Conservation (phyloP, 1,140 invertebrate genomes). For the Drosophila bifasciata region DNA sequence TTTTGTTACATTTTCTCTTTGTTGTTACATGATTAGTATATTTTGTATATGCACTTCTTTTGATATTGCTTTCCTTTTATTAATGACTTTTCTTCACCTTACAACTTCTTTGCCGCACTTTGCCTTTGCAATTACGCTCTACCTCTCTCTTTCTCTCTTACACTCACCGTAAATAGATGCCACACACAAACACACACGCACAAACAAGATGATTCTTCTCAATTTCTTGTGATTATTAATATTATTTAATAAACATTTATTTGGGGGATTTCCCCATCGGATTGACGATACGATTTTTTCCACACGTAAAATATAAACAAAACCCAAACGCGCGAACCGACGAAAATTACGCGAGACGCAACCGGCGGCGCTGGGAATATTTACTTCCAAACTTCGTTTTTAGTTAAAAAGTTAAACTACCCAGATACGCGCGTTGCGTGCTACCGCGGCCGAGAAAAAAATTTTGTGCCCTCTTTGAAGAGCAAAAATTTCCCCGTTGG, state of each 20-base stretch:
- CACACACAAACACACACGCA: constrained; percentile 31
- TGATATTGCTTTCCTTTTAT: constrained; percentile 59
- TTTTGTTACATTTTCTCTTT: constrained; percentile 8
- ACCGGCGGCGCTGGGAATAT: no score
- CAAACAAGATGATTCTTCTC: constrained; percentile 48
- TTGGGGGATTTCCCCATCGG: not conserved
- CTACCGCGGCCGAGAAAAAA: no score
- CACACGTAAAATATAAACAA: constrained; percentile 63
- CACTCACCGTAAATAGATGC: constrained; percentile 66
- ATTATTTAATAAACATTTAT: constrained; percentile 70
- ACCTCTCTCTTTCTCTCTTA: constrained; percentile 15
- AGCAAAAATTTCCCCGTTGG: no score
- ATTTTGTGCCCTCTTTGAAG: not conserved
- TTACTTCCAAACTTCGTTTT: no score
- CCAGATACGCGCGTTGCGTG: no score
- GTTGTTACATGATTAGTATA: constrained; percentile 12
- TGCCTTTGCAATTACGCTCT: constrained; percentile 14
- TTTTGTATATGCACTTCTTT: constrained; percentile 54
- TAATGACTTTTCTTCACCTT: constrained; percentile 71
- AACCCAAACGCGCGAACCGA: constrained; percentile 11
- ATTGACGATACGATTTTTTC: constrained; percentile 65
- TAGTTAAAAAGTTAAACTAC: no score
- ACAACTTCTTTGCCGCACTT: constrained; percentile 41
- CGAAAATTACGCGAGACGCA: not conserved
- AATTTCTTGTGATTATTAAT: constrained; percentile 56